A percentile compares a stretch with the other conserved stretches of the same genome.
These are phyloP conservation scores for Macropis europaea DNA, from an alignment of 2,888 invertebrate genomes.

Conservation along the genomic window DNA sequence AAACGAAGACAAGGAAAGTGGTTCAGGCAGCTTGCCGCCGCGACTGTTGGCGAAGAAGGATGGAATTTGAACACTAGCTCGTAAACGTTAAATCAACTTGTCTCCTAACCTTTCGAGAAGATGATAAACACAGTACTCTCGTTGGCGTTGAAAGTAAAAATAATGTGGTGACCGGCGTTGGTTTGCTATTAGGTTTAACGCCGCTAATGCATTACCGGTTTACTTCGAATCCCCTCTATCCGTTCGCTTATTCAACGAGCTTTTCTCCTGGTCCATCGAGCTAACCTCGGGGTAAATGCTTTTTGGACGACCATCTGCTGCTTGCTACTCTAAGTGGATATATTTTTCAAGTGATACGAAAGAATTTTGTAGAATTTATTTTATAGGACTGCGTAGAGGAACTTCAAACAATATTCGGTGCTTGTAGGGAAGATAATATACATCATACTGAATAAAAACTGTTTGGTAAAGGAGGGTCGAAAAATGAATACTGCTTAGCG, in stretches of 20 bases:
- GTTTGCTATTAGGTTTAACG: slow-evolving; percentile 19
- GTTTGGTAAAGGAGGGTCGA: too few relatives aligned
- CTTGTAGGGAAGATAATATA: too few relatives aligned
- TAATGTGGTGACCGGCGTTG: neutral
- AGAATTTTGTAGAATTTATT: too few relatives aligned
- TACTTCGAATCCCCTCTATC: neutral
- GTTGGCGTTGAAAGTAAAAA: slow-evolving; percentile 1
- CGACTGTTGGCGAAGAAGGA: neutral
- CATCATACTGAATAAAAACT: too few relatives aligned
- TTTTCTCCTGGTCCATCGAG: neutral
- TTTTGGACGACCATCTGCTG: too few relatives aligned
- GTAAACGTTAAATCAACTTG: slow-evolving; percentile 25
- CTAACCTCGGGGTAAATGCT: neutral
- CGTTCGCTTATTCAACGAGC: slow-evolving; percentile 3
- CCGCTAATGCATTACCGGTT: slow-evolving; percentile 9
- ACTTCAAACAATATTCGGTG: too few relatives aligned
- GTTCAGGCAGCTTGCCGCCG: neutral
- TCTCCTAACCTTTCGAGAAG: neutral
- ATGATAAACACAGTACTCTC: neutral
- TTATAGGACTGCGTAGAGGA: too few relatives aligned
- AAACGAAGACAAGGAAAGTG: neutral
- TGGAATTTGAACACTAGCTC: neutral
- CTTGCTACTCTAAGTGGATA: too few relatives aligned
- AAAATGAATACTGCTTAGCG: too few relatives aligned
- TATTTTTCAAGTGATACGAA: too few relatives aligned